Evolutionary conservation across 1,140 invertebrate genomes (phyloP), one percentile per base, ranked within the genome.

Genomic region (Trissolcus basalis): DNA sequence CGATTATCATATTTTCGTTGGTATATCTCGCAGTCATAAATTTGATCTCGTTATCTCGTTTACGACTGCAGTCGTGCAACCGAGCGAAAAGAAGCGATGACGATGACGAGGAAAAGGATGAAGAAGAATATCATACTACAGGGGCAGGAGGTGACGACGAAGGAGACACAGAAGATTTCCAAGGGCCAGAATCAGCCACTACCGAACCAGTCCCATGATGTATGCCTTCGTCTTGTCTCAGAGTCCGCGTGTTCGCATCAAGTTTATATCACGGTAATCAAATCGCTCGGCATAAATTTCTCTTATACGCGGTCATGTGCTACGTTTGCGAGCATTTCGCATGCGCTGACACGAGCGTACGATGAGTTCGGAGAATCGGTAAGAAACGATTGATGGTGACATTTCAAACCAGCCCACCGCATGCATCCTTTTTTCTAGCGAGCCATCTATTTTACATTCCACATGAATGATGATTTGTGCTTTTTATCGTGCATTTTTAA

Each of bases 1-100:
- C 82, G 86, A 87, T 88, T 86, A 87, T 88, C 84, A 85, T 86
- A 87, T 86, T 87, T 86, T 83, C 80, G 83, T 84, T 80, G 80
- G 79, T 80, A 77, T 81, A 87, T 87, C 85, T 83, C 79, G 73
- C 65, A 79, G 81, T 83, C 86, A 87, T 88, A 88, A 88, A 88
- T 88, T 88, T 87, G 85, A 87, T 88, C 87, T 88, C 87, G 87
- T 88, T 88, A 88, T 88, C 87, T 88, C 85, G 84, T 87, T 87
- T 86, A 86, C 82, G 83, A 81, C 80, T 80, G 78, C 78, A 81
- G 74, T 71, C 79, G 61, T 81, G 77, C 69, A 80, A 77, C 67
- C 41, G 69, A 80, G 77, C 60, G 78, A 79, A 81, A 80, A 64
- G 67, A 77, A 67, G 55, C 58, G 77, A 78, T 61, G 70, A 70